Evolutionary conservation across 2,797 vertebrate genomes (phyloP), one percentile per base, ranked within the genome.

Genomic region (Myripristis murdjan): DNA sequence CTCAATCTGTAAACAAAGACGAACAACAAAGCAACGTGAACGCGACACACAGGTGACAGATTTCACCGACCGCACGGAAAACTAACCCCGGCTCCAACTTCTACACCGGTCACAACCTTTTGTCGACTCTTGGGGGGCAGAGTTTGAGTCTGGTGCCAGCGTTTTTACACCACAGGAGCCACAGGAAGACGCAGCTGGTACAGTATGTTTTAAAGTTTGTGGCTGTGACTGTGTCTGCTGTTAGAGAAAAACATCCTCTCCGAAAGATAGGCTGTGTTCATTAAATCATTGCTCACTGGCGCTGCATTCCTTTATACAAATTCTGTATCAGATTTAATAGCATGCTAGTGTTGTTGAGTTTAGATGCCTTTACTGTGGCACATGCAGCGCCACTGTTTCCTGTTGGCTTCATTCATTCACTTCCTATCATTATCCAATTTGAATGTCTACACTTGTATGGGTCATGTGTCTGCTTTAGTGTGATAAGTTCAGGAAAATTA

Each of bases 1-100:
- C 37, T 28, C 54, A 49, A 82, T 67, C 72, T 73, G 78, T 58
- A 71, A 78, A 83, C 82, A 83, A 73, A 63, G 64, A 6, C 5
- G 16, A 0, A 35, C 4, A 37, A 1, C 28, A 4, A 39, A 55
- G 10, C 18, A 24, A 68, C 57, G 73, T 62, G 79, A 12, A 44
- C 54, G 14, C 61, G 28, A 39, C 23, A 1, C 3, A 1, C 0
- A 0, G 63, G 28, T 35, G 3, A 6, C 31, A 6, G n/a, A n/a
- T 22, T 39, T 14, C 2, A 57, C 51, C 8, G 53, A 62, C 14
- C 6, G 2, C 5, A 59, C 0, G 81, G 66, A 81, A 64, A 81
- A 5, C 0, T 26, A 16, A 79, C 39, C 31, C 23, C 20, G 28
- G 20, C 5, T 35, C 5, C 3, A 2, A 1, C 6, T 53, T 57